Evolutionary conservation across 2,113 vertebrate genomes (phyloP), one percentile per base, ranked within the genome.

Genomic region (Sorex araneus): DNA sequence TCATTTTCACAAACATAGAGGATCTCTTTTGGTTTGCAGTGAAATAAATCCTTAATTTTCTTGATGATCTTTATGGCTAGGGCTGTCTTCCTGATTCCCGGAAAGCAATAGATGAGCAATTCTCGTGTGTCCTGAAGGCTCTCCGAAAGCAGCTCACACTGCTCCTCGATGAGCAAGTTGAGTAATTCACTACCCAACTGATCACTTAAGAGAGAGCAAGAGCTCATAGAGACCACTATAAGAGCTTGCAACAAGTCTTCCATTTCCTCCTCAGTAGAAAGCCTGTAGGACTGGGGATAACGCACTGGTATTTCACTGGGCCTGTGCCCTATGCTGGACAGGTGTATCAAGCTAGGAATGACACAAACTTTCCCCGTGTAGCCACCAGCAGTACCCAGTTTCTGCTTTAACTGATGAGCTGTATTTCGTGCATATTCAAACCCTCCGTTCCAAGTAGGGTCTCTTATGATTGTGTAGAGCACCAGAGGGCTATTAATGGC

Each of bases 1-100:
- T 76, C 50, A 6, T 95, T 97, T 88, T 98, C 98, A 69, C 98
- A 98, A 34, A 98, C 84, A 40, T 97, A 98, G 84, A 98, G 98
- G 73, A 98, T 95, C 34, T 98, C 95, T 1, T 95, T 50, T 28
- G 74, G 2, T 36, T 74, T 6, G 82, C 98, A 98, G 4, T 71
- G 32, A 66, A 96, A 96, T 4, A 77, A 50, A 3, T 50, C 95
- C 90, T 89, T 97, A n/a, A 98, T 97, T 95, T 94, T 97, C 90
- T 96, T 93, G 28, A 97, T 80, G 77, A 97, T 96, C 57, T 94
- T 94, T 54, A 97, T 70, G 47, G 97, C 97, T 6, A 98, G 75
- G 16, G 96, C 27, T 12, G 98, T 98, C 93, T 97, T 98, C 63
- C 98, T 97, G 43, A 95, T 97, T 94, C 98, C 98, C 45, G 97